Base-by-base conservation (phyloP, 2,797 vertebrate genomes). In the Scleropages formosus region DNA sequence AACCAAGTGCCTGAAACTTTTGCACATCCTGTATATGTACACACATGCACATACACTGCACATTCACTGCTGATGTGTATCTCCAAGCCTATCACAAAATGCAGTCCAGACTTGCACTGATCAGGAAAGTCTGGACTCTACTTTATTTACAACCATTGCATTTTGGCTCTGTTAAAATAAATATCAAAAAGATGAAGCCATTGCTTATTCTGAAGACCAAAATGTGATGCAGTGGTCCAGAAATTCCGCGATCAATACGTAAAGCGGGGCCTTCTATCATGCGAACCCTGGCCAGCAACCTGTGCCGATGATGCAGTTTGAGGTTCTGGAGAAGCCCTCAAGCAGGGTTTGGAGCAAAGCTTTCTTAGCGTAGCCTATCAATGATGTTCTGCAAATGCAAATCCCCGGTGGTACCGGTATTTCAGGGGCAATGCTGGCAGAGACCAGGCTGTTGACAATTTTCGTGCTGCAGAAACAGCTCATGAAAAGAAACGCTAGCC, bases 91-190 rank as follows among this genome's bases (percentile, higher is more conserved):
- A n/a, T 46, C 47, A 67, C 46, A 49, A 67, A 67, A 47, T 22
- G 31, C 39, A 67, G 31, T 39, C 65, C 46, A 22, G n/a, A 24
- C 39, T 15, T 20, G 47, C 47, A 46, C 39, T 46, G 65, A 11
- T 49, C 65, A 49, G 44, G 31, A 39, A 67, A 46, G 46, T 39
- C 47, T 39, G 49, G 46, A 31, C 22, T n/a, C 11, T 67, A 27
- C 12, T 24, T 67, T 24, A 67, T 49, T 67, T 46, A 22, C 46
- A 11, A 67, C 44, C 4, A 22, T n/a, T 46, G 44, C 2, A 66
- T 66, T 46, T 27, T 44, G 46, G n/a, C 46, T 67, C 65, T 46
- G 65, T 67, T 12, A 12, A 66, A 66, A 67, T 49, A 49, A 49
- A 49, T 4, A 67, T 49, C 65, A 46, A 46, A 67, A 2, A 46